Evolutionary conservation across 2,888 invertebrate species (phyloP), one percentile per base, ranked within the genome.

Genomic region (Drosophila ezoana): DNA sequence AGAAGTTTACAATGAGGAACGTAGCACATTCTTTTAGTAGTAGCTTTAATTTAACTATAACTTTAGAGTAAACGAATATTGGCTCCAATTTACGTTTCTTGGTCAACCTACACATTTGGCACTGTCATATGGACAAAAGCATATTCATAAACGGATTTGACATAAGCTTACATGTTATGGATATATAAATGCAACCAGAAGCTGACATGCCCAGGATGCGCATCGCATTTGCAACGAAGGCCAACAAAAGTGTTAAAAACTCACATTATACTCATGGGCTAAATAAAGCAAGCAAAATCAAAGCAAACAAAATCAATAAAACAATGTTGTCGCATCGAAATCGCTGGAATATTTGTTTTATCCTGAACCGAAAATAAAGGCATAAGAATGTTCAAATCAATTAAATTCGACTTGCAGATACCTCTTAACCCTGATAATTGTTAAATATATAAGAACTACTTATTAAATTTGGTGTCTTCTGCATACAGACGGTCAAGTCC

Each of bases 281-380:
- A 45, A 37, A n/a, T n/a, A 43, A 48, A 20, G n/a, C 33, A 48
- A 16, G n/a, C 38, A 44, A 40, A 59, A 32, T 40, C 38, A 41
- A 54, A 14, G 20, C 11, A 51, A 52, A 43, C 13, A 45, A 52
- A 60, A 56, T 28, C 37, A 62, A 60, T 63, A 48, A 67, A 67
- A 58, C 61, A 61, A 67, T 58, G 45, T 48, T 49, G 45, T 44
- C 52, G 75, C 75, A 79, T 57, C 77, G 72, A 88, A 87, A 84
- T 84, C 77, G 59, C 68, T 86, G 63, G 67, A 79, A 87, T 89
- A 77, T 79, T 82, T 79, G 76, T 72, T 81, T 73, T 74, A 78
- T 81, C 79, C 81, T 76, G 78, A 74, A 76, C 74, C 76, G 68
- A 75, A 87, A 87, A 82, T 76, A 84, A 81, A 72, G 63, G 44